Evolutionary conservation across 2,888 invertebrate genomes (phyloP).

Genomic region (Plagodis dolabraria): DNA sequence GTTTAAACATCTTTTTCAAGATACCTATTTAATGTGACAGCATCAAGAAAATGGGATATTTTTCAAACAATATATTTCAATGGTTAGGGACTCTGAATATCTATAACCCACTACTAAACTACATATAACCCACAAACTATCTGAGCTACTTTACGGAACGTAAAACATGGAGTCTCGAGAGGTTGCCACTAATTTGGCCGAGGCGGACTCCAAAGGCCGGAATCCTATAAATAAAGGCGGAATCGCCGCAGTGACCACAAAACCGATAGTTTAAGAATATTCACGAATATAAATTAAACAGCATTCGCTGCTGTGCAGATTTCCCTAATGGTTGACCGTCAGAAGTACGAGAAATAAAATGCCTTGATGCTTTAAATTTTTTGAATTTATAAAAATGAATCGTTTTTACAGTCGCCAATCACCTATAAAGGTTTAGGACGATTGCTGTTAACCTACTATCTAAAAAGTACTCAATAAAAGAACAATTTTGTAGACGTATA

Average conservation of each 20-base stretch:
- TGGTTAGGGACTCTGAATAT: no score
- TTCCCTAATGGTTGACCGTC: constrained; percentile 81
- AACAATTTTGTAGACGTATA: no score
- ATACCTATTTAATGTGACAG: no score
- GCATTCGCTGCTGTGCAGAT: constrained; percentile 74
- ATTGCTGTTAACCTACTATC: no score
- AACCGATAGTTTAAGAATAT: constrained; percentile 85
- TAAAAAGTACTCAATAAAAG: no score
- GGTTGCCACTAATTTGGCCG: constrained; percentile 55
- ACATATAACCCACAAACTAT: not conserved
- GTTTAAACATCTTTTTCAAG: no score
- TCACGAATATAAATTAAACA: constrained; percentile 82
- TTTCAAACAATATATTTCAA: no score
- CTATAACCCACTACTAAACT: no score
- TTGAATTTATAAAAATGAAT: no score
- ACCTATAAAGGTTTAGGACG: no score
- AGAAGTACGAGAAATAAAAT: constrained; percentile 29
- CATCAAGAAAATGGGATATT: no score
- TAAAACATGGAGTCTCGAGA: constrained; percentile 42
- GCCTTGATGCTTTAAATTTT: constrained; percentile 53
- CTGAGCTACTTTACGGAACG: constrained; percentile 13
- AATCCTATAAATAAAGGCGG: constrained; percentile 68
- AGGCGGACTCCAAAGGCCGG: constrained; percentile 44
- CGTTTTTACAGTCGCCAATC: no score
- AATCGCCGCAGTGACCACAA: constrained; percentile 75